These are phyloP conservation scores for Scomber japonicus DNA, from an alignment of 2,113 vertebrate genomes.

Conservation along the genomic window DNA sequence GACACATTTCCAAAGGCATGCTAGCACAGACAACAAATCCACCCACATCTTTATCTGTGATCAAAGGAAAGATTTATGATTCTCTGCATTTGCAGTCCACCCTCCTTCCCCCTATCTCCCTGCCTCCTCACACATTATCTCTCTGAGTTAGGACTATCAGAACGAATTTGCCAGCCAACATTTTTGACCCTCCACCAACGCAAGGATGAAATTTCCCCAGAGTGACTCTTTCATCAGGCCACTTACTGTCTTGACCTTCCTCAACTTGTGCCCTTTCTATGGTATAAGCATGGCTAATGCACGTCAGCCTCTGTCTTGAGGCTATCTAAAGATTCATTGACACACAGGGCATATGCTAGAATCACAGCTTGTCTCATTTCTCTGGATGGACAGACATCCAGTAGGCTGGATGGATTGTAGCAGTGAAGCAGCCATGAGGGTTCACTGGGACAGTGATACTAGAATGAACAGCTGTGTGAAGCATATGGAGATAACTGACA, in stretches of 20 bases:
- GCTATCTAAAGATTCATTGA: slow-evolving; percentile 58
- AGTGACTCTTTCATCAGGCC: slow-evolving; percentile 78
- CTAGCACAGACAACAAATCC: slow-evolving; percentile 67
- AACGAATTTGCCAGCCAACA: slow-evolving; percentile 61
- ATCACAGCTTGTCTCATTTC: slow-evolving; percentile 32
- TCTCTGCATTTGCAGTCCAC: slow-evolving; percentile 54
- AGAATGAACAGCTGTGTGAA: slow-evolving; percentile 85
- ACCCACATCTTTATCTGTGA: slow-evolving; percentile 70
- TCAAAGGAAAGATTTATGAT: slow-evolving; percentile 73
- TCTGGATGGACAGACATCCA: slow-evolving; percentile 44
- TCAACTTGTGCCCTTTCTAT: slow-evolving; percentile 60
- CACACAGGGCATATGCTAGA: slow-evolving; percentile 38
- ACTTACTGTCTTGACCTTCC: slow-evolving; percentile 73
- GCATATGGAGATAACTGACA: slow-evolving; percentile 86
- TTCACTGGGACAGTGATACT: slow-evolving; percentile 13
- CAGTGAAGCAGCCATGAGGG: neutral
- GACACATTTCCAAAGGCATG: slow-evolving; percentile 67
- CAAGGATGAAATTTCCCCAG: slow-evolving; percentile 67
- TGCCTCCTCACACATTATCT: slow-evolving; percentile 64
- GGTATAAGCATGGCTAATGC: slow-evolving; percentile 57
- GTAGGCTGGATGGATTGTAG: slow-evolving; percentile 16
- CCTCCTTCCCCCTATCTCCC: slow-evolving; percentile 30
- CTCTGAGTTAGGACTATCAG: slow-evolving; percentile 61
- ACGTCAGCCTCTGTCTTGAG: slow-evolving; percentile 44
- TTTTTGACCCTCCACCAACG: slow-evolving; percentile 61